phyloP scores from a whole-genome alignment of 2,797 vertebrate species.

The Lacerta bilineata region DNA sequence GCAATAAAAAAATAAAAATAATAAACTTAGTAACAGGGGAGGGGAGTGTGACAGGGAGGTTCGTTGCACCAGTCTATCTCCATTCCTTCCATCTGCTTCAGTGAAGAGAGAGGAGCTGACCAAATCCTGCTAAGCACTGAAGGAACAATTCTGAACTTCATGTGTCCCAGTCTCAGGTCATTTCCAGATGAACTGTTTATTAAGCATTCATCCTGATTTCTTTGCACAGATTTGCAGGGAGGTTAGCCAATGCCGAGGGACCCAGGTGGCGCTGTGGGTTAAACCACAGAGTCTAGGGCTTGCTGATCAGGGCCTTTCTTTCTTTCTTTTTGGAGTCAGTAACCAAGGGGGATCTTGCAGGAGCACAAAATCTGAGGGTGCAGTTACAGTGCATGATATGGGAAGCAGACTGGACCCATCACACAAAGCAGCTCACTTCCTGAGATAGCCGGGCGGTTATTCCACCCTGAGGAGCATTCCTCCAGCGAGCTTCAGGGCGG shows the following conservation, averaged over 20 bases:
- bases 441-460: neutral
- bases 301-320: no score
- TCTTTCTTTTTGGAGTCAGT: neutral
- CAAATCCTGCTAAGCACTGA: neutral
- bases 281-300: no score
- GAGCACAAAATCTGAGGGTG: neutral
- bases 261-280: no score
- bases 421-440: neutral
- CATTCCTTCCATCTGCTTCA: neutral
- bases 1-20: no score
- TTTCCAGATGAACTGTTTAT: no score
- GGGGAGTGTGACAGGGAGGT: no score
- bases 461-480: neutral
- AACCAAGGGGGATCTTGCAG: neutral
- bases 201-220: no score
- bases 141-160: neutral
- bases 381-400: neutral
- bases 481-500: no score
- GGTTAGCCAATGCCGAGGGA: no score
- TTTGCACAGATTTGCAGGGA: no score
- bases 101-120: neutral
- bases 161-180: neutral
- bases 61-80: fast-evolving
- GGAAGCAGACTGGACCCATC: neutral
- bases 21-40: no score